phyloP scores from a whole-genome alignment of 2,888 invertebrate species.

The Drosophila multiciliata region DNA sequence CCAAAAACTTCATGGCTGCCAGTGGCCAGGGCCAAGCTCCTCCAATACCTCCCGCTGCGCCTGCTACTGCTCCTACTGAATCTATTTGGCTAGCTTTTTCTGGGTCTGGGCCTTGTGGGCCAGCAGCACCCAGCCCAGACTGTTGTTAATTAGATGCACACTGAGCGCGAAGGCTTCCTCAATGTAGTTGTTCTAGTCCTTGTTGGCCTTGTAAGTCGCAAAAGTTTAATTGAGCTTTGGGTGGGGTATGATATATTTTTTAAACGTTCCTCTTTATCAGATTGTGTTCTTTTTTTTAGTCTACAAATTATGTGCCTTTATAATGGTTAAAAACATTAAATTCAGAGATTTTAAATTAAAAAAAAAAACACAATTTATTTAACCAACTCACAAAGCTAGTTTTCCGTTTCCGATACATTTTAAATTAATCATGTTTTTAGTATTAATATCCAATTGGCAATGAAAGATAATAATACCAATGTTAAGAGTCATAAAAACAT shows the following conservation, averaged over 20 bases:
- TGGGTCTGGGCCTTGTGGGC: conserved; percentile 5
- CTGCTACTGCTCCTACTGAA: conserved; percentile 8
- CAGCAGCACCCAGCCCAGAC: conserved; percentile 36
- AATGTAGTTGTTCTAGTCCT: conserved; percentile 13
- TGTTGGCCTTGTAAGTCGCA: conserved; percentile 42
- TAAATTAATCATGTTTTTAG: neutral
- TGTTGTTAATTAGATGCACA: conserved; percentile 72
- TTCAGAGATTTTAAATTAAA: neutral
- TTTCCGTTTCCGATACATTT: neutral
- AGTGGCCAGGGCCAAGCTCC: neutral
- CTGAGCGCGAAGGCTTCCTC: conserved; percentile 16
- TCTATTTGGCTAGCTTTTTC: conserved; percentile 17
- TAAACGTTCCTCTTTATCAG: conserved; percentile 21
- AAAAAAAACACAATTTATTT: neutral
- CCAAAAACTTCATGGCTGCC: conserved; percentile 61
- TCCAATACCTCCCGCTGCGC: conserved; percentile 14
- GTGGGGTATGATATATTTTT: conserved; percentile 39
- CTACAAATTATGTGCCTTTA: neutral
- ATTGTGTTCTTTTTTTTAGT: conserved; percentile 30
- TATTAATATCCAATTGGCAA: neutral
- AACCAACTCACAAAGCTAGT: neutral
- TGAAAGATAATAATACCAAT: neutral
- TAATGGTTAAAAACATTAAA: neutral
- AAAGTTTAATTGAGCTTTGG: conserved; percentile 51
- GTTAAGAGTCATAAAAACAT: neutral